phyloP scores from a whole-genome alignment of 1,140 invertebrate genomes.

The Nymphalis io region DNA sequence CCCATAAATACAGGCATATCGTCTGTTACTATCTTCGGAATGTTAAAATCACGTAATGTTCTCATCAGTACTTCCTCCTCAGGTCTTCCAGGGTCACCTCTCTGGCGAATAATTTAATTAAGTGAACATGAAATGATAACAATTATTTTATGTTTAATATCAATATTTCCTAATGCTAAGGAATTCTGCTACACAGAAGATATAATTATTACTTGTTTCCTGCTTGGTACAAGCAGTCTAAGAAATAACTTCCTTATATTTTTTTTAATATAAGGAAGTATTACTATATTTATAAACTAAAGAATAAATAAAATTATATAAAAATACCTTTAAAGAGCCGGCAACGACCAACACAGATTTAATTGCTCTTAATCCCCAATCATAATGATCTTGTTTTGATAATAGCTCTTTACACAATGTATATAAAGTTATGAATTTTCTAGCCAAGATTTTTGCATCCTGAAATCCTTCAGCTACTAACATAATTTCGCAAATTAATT shows the following conservation, averaged over 20 bases:
- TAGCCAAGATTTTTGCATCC: constrained; percentile 93
- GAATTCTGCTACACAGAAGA: no score
- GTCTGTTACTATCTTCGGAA: constrained; percentile 97
- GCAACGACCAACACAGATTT: constrained; percentile 98
- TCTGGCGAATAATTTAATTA: constrained; percentile 41
- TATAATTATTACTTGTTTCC: no score
- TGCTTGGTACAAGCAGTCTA: no score
- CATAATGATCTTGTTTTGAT: constrained; percentile 98
- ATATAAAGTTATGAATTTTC: constrained; percentile 98
- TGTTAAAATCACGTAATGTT: constrained; percentile 97
- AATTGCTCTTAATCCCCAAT: constrained; percentile 97
- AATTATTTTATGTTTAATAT: no score
- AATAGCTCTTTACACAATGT: constrained; percentile 96
- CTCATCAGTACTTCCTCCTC: constrained; percentile 99
- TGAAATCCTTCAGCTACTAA: constrained; percentile 98
- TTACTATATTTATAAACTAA: background rate
- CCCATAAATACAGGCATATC: constrained; percentile 98
- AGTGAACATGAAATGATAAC: no score
- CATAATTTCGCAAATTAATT: constrained; percentile 99
- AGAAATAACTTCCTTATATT: no score
- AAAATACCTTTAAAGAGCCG: constrained; percentile 91
- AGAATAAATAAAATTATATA: background rate
- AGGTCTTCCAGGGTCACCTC: constrained; percentile 92
- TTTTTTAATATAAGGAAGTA: no score
- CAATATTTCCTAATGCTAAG: no score